Evolutionary conservation across 2,797 vertebrate species (phyloP).

Genomic region (Hippocampus kuda): DNA sequence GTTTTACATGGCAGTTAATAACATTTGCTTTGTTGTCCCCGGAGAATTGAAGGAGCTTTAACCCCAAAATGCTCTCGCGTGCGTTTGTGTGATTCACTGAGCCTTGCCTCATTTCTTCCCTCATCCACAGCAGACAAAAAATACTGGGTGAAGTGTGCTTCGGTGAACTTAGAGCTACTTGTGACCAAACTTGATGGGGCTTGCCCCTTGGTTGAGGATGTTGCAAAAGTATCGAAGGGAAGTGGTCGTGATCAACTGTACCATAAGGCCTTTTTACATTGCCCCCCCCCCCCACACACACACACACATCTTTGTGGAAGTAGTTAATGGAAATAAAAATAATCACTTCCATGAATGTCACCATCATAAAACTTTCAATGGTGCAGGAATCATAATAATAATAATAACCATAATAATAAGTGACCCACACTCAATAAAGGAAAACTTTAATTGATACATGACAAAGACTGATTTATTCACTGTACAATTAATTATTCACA

Average conservation of each 20-base stretch:
- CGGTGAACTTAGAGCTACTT: neutral
- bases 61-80: neutral
- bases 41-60: neutral
- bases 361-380: no score
- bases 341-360: no score
- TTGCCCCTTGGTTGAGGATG: neutral
- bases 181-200: neutral
- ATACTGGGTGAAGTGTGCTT: neutral
- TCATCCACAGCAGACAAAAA: neutral
- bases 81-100: neutral
- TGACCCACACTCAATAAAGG: no score
- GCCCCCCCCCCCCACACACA: neutral
- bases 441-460: no score
- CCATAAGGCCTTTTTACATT: no score
- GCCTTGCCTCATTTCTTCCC: neutral
- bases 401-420: no score
- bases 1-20: constrained; percentile 40
- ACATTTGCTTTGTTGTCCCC: neutral
- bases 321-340: no score
- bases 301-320: neutral
- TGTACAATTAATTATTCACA: no score
- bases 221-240: neutral
- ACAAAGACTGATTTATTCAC: no score
- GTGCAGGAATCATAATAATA: no score
- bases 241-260: no score